Conservation (phyloP, 1,140 invertebrate genomes). For the Apis cerana region DNA sequence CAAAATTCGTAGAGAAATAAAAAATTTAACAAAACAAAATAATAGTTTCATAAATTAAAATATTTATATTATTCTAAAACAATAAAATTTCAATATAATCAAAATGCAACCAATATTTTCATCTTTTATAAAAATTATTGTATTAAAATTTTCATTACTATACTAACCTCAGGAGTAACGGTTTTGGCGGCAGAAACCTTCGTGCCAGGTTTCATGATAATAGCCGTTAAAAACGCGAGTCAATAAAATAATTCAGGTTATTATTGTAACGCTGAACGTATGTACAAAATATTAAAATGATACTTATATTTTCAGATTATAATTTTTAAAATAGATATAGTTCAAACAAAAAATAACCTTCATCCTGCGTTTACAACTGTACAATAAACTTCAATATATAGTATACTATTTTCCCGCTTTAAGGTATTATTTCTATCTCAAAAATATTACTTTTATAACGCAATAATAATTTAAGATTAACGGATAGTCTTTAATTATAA, state of each 20-base stretch:
- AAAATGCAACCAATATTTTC: background rate
- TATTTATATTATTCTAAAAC: background rate
- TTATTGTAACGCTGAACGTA: background rate
- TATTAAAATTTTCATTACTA: background rate
- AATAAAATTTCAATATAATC: background rate
- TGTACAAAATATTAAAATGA: background rate
- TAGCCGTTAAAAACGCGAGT: slow-evolving; percentile 25
- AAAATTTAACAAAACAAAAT: too few relatives aligned
- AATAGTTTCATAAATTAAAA: background rate
- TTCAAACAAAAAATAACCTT: background rate
- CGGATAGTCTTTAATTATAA: slow-evolving; percentile 7
- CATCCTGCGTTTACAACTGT: background rate
- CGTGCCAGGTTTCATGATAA: slow-evolving; percentile 73
- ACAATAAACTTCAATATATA: background rate
- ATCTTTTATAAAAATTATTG: background rate
- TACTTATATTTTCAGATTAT: background rate
- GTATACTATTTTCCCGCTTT: slow-evolving; percentile 16
- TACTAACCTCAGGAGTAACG: slow-evolving; percentile 69
- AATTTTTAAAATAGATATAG: background rate
- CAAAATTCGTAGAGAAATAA: background rate
- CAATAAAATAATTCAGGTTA: background rate
- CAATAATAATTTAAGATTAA: background rate
- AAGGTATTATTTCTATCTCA: background rate
- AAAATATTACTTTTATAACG: background rate
- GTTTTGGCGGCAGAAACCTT: slow-evolving; percentile 70